These are phyloP conservation scores for Polymixis lichenea DNA, from an alignment of 2,888 invertebrate genomes.

Conservation along the genomic window DNA sequence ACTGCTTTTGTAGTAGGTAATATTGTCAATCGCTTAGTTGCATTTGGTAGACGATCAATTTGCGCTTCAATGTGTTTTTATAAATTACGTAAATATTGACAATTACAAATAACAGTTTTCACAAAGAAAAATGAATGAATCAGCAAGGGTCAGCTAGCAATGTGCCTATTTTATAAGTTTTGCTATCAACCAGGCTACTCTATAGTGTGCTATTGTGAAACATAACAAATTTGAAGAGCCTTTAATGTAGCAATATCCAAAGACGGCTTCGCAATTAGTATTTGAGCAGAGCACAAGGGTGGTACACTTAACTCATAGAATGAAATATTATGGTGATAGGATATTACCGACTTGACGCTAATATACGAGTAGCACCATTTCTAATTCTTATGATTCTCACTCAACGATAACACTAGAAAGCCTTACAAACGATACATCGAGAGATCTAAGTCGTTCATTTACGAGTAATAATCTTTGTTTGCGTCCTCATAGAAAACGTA, in stretches of 20 bases:
- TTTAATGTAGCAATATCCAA: neutral
- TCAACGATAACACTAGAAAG: conserved; percentile 42
- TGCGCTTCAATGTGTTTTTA: no score
- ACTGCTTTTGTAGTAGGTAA: no score
- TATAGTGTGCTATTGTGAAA: neutral
- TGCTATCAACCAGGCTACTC: neutral
- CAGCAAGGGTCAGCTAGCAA: neutral
- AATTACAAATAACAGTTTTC: neutral
- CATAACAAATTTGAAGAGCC: neutral
- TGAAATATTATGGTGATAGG: neutral
- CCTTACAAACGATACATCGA: conserved; percentile 39
- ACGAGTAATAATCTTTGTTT: conserved; percentile 42
- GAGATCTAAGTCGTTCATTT: conserved; percentile 51
- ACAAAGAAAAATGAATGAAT: neutral
- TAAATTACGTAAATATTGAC: no score
- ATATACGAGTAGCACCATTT: conserved; percentile 19
- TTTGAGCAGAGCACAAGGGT: neutral
- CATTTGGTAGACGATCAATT: no score
- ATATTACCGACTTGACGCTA: conserved; percentile 8
- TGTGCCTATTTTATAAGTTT: neutral
- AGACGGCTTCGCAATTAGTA: neutral
- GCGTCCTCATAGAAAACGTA: conserved; percentile 47
- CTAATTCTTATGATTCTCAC: conserved; percentile 41
- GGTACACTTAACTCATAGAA: neutral
- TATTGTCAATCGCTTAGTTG: no score